Evolutionary conservation across 2,888 invertebrate species (phyloP).

Genomic region (Pandemis heparana): DNA sequence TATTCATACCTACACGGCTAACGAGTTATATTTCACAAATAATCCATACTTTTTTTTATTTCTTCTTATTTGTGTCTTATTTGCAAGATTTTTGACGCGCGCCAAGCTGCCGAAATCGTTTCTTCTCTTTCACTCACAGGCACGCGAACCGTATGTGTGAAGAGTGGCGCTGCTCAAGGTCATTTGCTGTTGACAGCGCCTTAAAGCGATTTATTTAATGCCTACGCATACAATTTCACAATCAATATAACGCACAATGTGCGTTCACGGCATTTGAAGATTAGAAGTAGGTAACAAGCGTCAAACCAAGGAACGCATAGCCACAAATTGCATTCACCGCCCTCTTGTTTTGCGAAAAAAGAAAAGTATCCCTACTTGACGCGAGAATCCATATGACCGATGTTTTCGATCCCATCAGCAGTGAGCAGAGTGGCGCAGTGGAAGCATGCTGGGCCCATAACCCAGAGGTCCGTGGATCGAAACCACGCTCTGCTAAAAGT

Average conservation of each 20-base stretch:
- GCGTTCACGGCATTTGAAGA: background rate
- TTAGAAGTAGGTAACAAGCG: background rate
- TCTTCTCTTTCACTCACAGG: no score
- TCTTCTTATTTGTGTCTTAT: no score
- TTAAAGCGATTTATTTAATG: no score
- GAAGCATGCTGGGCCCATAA: slow-evolving; percentile 93
- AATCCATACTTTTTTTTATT: no score
- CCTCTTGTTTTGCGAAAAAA: background rate
- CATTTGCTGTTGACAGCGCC: no score
- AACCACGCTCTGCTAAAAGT: slow-evolving; percentile 91
- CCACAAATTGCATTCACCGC: background rate
- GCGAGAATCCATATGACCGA: background rate
- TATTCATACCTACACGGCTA: no score
- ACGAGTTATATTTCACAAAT: no score
- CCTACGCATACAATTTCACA: background rate
- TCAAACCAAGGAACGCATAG: background rate
- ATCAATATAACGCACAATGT: background rate
- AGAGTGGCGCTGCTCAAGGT: no score
- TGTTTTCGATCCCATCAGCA: background rate
- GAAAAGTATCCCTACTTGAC: background rate
- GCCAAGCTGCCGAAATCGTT: no score
- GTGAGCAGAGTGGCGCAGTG: slow-evolving; percentile 90
- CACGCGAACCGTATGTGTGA: no score
- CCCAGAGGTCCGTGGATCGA: slow-evolving; percentile 97
- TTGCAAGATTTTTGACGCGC: no score